Percentiles rank a stretch among this genome's conserved stretches.
Evolutionary conservation across 2,888 invertebrate genomes (phyloP).

Genomic region (Podabrus alpinus): DNA sequence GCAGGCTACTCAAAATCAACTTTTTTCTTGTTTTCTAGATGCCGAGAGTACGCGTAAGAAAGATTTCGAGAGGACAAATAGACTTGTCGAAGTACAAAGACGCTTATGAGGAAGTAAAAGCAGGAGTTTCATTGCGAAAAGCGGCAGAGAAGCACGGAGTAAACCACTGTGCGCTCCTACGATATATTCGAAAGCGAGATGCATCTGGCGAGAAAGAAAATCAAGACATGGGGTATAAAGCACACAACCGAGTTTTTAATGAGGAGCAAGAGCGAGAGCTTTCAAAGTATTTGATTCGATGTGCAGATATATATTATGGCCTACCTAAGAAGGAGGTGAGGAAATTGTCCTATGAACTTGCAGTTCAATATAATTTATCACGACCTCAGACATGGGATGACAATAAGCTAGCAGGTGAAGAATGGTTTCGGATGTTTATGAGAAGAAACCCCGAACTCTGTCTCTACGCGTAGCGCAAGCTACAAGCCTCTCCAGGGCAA

Average conservation of each 20-base stretch:
- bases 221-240: constrained; percentile 26
- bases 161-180: too few relatives aligned
- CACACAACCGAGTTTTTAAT: constrained; percentile 23
- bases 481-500: not conserved
- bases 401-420: constrained; percentile 1
- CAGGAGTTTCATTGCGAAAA: too few relatives aligned
- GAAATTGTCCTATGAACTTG: not conserved
- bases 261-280: constrained; percentile 14
- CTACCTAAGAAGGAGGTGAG: not conserved
- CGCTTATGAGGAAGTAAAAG: too few relatives aligned
- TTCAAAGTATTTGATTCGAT: not conserved
- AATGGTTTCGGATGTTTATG: not conserved
- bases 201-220: too few relatives aligned
- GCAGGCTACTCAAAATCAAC: too few relatives aligned
- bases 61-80: too few relatives aligned
- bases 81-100: too few relatives aligned
- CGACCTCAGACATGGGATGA: not conserved
- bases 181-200: too few relatives aligned
- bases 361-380: not conserved
- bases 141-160: too few relatives aligned
- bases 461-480: not conserved
- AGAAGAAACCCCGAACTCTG: not conserved
- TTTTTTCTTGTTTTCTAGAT: too few relatives aligned
- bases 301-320: constrained; percentile 9
- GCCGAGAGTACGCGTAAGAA: too few relatives aligned